Evolutionary conservation across 2,113 vertebrate species (phyloP), one percentile per base, ranked within the genome.

Genomic region (Saccopteryx leptura): DNA sequence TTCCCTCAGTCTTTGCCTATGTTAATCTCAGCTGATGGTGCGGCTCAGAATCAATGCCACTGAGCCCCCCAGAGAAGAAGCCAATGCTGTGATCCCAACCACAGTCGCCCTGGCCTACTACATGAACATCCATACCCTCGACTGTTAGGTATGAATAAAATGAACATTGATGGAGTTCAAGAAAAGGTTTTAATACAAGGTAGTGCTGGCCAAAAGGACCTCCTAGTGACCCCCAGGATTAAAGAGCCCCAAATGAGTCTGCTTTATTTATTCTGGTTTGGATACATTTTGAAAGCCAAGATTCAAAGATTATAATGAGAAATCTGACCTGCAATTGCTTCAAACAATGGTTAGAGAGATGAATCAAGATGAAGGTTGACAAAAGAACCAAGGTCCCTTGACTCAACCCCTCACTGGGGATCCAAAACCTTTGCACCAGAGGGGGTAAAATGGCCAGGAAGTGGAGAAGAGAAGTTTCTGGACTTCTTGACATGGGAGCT

Each of bases 111-210:
- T 15, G 13, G 39, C 26, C 61, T 19, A n/a, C 7, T 0, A 3
- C 14, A 11, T 0, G 14, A 33, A 56, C 14, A 85, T 26, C 19
- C 7, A 7, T 4, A 14, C 15, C 2, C 1, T 28, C 18, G 19
- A 13, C 14, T 31, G 31, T 65, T 68, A 92, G 7, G 9, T 84
- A 69, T 60, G 50, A 79, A 28, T 60, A 76, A 60, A 76, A 39
- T 48, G 26, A 33, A 78, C 39, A 48, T 13, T 9, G 3, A 58
- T 68, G 48, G 58, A 14, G 8, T 33, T 71, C 71, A 46, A 52
- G 50, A 28, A 65, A 54, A 83, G 24, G 60, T 39, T 83, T 63
- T 84, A 66, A n/a, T 56, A 56, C 4, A 60, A 31, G 17, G 5
- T 48, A 21, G 10, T n/a, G 46, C 9, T 19, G 31, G 68, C 5